Percentiles rank a stretch among this genome's conserved stretches.
Conservation (phyloP, 1,140 invertebrate species). For the Helicorthomorpha holstii region DNA sequence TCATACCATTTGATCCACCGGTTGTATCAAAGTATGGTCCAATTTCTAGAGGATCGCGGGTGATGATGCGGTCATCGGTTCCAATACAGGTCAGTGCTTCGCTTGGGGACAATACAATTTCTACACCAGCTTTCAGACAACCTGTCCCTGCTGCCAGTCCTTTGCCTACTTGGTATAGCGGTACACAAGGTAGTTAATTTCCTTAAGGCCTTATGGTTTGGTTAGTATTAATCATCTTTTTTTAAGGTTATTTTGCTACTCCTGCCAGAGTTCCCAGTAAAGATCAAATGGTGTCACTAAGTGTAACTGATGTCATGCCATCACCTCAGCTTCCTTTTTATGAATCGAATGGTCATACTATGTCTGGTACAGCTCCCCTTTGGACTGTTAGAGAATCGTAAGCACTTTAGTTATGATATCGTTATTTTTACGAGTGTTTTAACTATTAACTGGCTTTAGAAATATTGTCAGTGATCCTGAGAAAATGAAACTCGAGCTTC, state of each 20-base stretch:
- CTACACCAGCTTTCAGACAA: slow-evolving; percentile 25
- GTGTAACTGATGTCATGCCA: no score
- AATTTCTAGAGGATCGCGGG: slow-evolving; percentile 48
- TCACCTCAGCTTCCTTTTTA: slow-evolving; percentile 23
- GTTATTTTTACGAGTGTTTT: no score
- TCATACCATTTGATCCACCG: slow-evolving; percentile 53
- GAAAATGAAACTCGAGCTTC: slow-evolving; percentile 42
- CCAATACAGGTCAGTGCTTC: slow-evolving; percentile 25
- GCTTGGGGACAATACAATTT: slow-evolving; percentile 24
- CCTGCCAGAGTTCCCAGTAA: no score
- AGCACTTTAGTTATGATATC: no score
- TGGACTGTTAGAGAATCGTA: slow-evolving; percentile 11
- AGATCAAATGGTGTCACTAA: no score
- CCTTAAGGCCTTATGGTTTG: no score
- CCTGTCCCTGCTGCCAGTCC: slow-evolving; percentile 33
- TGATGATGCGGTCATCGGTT: slow-evolving; percentile 21
- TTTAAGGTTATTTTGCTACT: no score
- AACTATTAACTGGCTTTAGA: slow-evolving; percentile 1
- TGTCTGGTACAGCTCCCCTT: background rate
- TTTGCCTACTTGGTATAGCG: slow-evolving; percentile 27
- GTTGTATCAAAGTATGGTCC: slow-evolving; percentile 58
- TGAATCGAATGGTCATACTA: slow-evolving; percentile 2
- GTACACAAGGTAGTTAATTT: slow-evolving; percentile 6
- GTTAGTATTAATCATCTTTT: no score
- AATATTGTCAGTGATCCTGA: slow-evolving; percentile 32